phyloP scores from a whole-genome alignment of 2,113 vertebrate species.

The Zosterops japonicus region DNA sequence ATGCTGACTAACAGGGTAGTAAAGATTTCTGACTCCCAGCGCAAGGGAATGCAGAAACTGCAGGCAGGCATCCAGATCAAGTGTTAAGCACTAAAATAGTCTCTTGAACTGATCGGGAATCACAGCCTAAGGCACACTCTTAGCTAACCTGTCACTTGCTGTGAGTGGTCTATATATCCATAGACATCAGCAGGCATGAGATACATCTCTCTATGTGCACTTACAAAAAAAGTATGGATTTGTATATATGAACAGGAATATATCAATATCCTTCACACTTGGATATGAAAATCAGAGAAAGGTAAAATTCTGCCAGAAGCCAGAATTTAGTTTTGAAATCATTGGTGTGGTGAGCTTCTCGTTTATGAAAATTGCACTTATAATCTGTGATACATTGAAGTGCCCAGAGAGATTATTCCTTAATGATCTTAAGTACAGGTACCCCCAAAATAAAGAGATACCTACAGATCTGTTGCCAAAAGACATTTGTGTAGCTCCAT shows the following conservation, averaged over 20 bases:
- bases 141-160: not conserved
- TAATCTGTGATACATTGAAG: not conserved
- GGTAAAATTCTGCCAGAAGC: not conserved
- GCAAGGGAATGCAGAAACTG: not conserved
- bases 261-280: not conserved
- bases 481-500: not conserved
- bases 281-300: not conserved
- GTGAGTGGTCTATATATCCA: not conserved
- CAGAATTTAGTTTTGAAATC: not conserved
- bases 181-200: fast-evolving
- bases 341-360: not conserved
- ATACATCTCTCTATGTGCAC: not conserved
- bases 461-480: not conserved
- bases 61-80: not conserved
- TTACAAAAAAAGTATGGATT: not conserved
- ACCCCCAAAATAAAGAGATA: not conserved
- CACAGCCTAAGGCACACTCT: not conserved
- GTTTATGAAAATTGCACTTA: not conserved
- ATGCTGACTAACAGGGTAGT: too few relatives aligned
- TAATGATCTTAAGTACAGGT: fast-evolving
- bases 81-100: not conserved
- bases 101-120: not conserved
- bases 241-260: not conserved
- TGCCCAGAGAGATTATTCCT: not conserved
- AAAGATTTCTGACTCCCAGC: not conserved